These are phyloP conservation scores for Leptinotarsa texana DNA, from an alignment of 1,140 invertebrate species.

Conservation along the genomic window DNA sequence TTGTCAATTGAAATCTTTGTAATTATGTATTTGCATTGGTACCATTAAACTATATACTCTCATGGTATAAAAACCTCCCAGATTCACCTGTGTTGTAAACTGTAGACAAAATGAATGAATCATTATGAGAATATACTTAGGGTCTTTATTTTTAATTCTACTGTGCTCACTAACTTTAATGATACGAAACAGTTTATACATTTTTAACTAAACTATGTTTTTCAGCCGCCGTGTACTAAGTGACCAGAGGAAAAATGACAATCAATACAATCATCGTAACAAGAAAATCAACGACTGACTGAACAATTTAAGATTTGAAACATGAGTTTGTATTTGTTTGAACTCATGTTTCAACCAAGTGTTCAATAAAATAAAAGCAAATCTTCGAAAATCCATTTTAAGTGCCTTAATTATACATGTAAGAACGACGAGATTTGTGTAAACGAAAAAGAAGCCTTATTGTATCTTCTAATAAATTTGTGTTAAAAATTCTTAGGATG, in stretches of 20 bases:
- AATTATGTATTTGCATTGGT: too few relatives aligned
- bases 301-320: conserved; percentile 40
- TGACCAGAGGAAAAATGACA: conserved; percentile 32
- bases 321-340: neutral
- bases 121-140: too few relatives aligned
- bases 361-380: conserved; percentile 40
- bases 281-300: conserved; percentile 42
- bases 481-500: conserved; percentile 35
- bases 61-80: too few relatives aligned
- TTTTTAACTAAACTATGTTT: conserved; percentile 23
- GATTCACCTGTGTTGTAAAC: too few relatives aligned
- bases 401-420: conserved; percentile 50
- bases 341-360: conserved; percentile 38
- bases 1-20: too few relatives aligned
- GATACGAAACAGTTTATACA: neutral
- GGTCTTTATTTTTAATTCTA: neutral
- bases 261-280: conserved; percentile 31
- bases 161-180: neutral
- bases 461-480: conserved; percentile 27
- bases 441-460: conserved; percentile 6
- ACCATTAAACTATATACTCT: too few relatives aligned
- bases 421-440: conserved; percentile 32
- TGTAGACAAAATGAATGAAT: too few relatives aligned
- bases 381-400: conserved; percentile 24
- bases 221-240: conserved; percentile 51